phyloP scores from a whole-genome alignment of 92 coral and sea anemone species.

The Metridium senile region DNA sequence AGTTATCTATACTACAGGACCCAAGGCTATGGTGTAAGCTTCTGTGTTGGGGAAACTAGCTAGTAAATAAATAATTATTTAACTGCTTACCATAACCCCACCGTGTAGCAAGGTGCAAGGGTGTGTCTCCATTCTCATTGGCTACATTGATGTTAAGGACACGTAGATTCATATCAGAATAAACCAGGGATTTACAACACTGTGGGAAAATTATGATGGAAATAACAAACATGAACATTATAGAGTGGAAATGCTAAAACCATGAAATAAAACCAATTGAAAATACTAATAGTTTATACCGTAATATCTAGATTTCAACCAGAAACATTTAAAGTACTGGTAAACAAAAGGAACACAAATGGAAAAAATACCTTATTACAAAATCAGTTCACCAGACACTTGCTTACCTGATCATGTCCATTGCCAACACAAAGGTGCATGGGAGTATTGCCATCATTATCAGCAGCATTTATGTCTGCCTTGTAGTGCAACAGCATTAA shows the following conservation, averaged over 20 bases:
- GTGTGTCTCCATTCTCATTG: slow-evolving; percentile 94
- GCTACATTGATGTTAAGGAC: slow-evolving; percentile 78
- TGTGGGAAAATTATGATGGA: slow-evolving; percentile 18
- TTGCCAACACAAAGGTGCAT: slow-evolving; percentile 89
- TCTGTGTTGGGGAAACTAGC: too few species aligned
- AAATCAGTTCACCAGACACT: background rate
- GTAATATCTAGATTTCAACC: too few species aligned
- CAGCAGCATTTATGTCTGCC: slow-evolving; percentile 89
- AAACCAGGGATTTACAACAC: slow-evolving; percentile 81
- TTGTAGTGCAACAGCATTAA: slow-evolving; percentile 85
- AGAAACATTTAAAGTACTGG: too few species aligned
- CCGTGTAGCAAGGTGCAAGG: slow-evolving; percentile 91
- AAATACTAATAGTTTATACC: too few species aligned
- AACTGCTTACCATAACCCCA: slow-evolving; percentile 93
- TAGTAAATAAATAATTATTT: background rate
- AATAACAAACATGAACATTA: background rate
- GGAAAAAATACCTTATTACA: background rate
- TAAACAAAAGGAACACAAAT: background rate
- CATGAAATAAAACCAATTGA: too few species aligned
- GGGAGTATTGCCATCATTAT: slow-evolving; percentile 95
- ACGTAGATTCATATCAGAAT: slow-evolving; percentile 61
- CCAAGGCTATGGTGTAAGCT: too few species aligned
- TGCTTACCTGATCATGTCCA: slow-evolving; percentile 87
- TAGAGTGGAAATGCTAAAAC: too few species aligned
- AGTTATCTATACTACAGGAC: too few species aligned